Evolutionary conservation across 2,113 vertebrate genomes (phyloP).

Genomic region (Stigmatopora nigra): DNA sequence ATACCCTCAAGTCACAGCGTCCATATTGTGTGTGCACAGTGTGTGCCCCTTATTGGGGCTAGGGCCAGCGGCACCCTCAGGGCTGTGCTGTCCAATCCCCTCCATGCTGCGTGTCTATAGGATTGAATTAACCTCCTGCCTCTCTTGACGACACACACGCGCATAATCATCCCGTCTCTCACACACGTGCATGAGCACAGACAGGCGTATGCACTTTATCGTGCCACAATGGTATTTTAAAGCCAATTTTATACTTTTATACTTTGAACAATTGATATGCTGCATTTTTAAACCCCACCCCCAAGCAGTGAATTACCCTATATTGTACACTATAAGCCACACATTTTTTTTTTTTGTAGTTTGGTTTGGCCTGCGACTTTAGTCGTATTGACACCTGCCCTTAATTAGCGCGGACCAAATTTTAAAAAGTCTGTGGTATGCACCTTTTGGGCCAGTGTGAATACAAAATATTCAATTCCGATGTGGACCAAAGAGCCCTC

Average conservation of each 20-base stretch:
- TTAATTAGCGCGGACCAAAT: too few relatives aligned
- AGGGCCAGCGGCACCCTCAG: conserved; percentile 66
- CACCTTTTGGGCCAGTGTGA: too few relatives aligned
- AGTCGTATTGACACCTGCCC: too few relatives aligned
- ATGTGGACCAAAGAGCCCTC: too few relatives aligned
- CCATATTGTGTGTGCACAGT: conserved; percentile 46
- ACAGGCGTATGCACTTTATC: conserved; percentile 40
- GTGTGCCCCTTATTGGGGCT: conserved; percentile 59
- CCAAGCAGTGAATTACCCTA: too few relatives aligned
- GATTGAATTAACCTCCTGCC: conserved; percentile 73
- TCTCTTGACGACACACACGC: conserved; percentile 60
- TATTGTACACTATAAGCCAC: too few relatives aligned
- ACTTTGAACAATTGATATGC: too few relatives aligned
- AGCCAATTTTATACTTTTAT: background rate
- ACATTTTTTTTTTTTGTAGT: too few relatives aligned
- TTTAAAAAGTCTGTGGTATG: too few relatives aligned
- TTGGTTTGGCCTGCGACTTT: too few relatives aligned
- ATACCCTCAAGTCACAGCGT: conserved; percentile 52
- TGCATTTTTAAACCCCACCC: too few relatives aligned
- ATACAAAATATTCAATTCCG: too few relatives aligned
- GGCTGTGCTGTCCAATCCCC: conserved; percentile 70
- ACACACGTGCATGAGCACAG: conserved; percentile 18
- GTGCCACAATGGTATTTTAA: conserved; percentile 42
- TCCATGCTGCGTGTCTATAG: conserved; percentile 72
- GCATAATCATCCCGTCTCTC: conserved; percentile 51